These are phyloP conservation scores for Calliopum simillimum DNA, from an alignment of 2,888 invertebrate species.

Conservation along the genomic window DNA sequence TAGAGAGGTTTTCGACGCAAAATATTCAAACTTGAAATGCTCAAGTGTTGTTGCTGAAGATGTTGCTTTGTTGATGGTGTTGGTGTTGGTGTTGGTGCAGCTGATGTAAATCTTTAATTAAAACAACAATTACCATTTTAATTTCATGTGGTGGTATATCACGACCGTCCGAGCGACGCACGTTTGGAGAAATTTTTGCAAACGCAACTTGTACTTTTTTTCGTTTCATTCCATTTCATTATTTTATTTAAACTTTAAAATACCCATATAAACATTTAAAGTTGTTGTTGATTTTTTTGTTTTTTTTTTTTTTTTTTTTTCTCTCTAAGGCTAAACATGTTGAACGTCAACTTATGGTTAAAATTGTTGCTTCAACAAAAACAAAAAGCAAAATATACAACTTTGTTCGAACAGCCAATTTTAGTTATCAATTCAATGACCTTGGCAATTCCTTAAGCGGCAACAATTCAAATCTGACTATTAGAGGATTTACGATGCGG, in stretches of 20 bases:
- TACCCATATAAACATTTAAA: background rate
- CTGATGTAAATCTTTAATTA: conserved; percentile 3
- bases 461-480: background rate
- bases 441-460: conserved; percentile 12
- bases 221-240: too few relatives aligned
- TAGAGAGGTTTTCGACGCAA: background rate
- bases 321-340: too few relatives aligned
- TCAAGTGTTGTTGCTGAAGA: background rate
- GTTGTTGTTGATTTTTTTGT: background rate
- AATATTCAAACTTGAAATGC: background rate
- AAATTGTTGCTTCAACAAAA: too few relatives aligned
- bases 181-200: conserved; percentile 10
- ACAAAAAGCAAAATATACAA: too few relatives aligned
- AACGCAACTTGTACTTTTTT: background rate
- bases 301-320: background rate
- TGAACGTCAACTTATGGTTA: too few relatives aligned
- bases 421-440: conserved; percentile 2
- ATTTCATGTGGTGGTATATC: background rate
- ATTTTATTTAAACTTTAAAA: too few relatives aligned
- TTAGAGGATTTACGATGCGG: background rate
- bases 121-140: conserved; percentile 5
- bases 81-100: background rate
- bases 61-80: background rate
- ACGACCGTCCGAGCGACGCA: background rate
- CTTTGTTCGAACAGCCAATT: background rate